These are phyloP conservation scores for Vidua macroura DNA, from an alignment of 2,113 vertebrate genomes.

Conservation along the genomic window DNA sequence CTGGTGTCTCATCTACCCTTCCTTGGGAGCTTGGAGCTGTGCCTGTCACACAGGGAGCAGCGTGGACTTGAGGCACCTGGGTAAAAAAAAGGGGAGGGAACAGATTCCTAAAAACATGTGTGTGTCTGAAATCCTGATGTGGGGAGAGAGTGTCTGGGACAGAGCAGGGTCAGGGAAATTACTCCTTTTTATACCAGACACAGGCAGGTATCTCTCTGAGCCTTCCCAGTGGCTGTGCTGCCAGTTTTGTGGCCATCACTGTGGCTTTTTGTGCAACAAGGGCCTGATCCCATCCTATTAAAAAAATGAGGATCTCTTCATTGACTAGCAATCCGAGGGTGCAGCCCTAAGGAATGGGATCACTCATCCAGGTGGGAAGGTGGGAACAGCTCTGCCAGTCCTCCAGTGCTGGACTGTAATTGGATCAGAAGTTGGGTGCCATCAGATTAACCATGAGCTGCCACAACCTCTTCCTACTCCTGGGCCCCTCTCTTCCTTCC, in stretches of 20 bases:
- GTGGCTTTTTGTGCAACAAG: background rate
- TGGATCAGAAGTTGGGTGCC: background rate
- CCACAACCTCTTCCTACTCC: background rate
- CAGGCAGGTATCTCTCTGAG: rapidly evolving
- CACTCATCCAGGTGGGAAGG: background rate
- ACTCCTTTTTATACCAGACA: rapidly evolving
- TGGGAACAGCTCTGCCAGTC: background rate
- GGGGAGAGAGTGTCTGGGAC: background rate
- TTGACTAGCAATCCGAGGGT: rapidly evolving
- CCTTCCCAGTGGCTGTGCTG: background rate
- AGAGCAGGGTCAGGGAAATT: background rate
- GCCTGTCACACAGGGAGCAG: background rate
- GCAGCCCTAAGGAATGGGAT: background rate
- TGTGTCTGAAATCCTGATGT: rapidly evolving
- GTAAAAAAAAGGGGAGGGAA: background rate
- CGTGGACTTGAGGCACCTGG: background rate
- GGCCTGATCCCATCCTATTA: background rate
- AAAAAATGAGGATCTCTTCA: background rate
- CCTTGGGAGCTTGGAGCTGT: background rate
- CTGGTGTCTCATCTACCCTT: background rate
- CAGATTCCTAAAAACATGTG: background rate
- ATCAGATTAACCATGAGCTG: background rate
- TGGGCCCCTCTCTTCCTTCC: background rate
- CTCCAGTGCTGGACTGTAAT: background rate
- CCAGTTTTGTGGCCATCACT: background rate